phyloP scores from a whole-genome alignment of 1,140 invertebrate species.

The Stratiolaelaps scimitus region DNA sequence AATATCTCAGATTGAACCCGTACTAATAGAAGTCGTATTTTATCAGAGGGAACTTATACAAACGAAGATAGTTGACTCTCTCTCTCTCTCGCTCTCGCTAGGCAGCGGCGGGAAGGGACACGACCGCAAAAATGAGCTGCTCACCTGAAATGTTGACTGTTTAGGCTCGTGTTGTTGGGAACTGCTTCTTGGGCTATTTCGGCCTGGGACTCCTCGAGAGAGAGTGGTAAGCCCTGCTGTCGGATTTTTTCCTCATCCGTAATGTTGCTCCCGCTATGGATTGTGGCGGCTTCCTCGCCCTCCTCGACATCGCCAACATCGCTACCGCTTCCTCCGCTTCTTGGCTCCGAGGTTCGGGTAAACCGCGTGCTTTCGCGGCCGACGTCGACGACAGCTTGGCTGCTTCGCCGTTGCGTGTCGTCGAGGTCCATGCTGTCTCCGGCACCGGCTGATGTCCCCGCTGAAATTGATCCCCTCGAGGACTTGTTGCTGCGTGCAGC shows the following conservation, averaged over 20 bases:
- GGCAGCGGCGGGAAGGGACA: too few species aligned
- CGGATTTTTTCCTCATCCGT: slow-evolving; percentile 75
- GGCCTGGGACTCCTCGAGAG: slow-evolving; percentile 16
- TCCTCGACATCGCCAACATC: background rate
- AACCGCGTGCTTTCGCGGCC: slow-evolving; percentile 21
- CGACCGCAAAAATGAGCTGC: too few species aligned
- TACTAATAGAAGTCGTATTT: too few species aligned
- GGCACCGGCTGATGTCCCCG: too few species aligned
- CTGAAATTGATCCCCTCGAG: too few species aligned
- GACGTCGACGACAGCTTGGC: slow-evolving; percentile 7
- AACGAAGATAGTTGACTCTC: too few species aligned
- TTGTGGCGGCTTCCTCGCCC: background rate
- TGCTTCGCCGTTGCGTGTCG: background rate
- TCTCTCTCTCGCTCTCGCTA: slow-evolving; percentile 35
- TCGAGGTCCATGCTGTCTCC: background rate
- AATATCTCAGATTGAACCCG: too few species aligned
- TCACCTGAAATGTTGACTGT: background rate
- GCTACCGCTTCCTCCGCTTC: background rate
- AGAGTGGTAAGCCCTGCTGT: slow-evolving; percentile 25
- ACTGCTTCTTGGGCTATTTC: slow-evolving; percentile 31
- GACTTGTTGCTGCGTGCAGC: too few species aligned
- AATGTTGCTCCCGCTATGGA: slow-evolving; percentile 50
- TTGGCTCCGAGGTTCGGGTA: background rate
- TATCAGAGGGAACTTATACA: too few species aligned
- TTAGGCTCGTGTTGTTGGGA: background rate